phyloP scores from a whole-genome alignment of 2,888 invertebrate species.

The Lithosia quadra region DNA sequence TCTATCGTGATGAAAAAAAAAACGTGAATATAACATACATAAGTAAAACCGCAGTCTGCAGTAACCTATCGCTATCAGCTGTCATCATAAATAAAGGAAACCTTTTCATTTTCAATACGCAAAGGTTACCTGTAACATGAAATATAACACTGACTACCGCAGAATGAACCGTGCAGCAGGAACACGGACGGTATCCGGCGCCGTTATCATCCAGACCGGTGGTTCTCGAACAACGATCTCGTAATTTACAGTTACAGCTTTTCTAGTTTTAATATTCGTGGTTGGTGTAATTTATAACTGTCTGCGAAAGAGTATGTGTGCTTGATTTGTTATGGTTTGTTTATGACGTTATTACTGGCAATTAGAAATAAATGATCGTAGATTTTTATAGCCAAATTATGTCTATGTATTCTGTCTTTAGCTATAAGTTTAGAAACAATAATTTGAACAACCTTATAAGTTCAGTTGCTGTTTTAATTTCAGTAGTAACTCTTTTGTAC shows the following conservation, averaged over 20 bases:
- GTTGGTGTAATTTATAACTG: background rate
- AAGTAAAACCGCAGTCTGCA: background rate
- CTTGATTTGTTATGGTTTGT: background rate
- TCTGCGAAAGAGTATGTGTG: background rate
- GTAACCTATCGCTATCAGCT: background rate
- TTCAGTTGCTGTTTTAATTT: too few species aligned
- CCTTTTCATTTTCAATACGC: background rate
- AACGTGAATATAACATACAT: background rate
- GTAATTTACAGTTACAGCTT: background rate
- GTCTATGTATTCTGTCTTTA: too few species aligned
- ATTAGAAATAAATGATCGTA: too few species aligned
- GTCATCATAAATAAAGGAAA: background rate
- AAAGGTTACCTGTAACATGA: background rate
- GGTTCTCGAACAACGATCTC: background rate
- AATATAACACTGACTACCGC: background rate
- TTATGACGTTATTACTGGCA: too few species aligned
- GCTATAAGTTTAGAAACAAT: too few species aligned
- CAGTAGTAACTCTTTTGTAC: too few species aligned
- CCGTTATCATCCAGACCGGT: background rate
- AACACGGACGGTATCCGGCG: background rate
- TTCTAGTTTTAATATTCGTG: conserved; percentile 6
- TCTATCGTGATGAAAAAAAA: too few species aligned
- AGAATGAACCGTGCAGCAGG: background rate
- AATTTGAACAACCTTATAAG: too few species aligned
- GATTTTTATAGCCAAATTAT: too few species aligned